Conservation (phyloP, 2,113 vertebrate genomes). For the Pycnonotus jocosus region DNA sequence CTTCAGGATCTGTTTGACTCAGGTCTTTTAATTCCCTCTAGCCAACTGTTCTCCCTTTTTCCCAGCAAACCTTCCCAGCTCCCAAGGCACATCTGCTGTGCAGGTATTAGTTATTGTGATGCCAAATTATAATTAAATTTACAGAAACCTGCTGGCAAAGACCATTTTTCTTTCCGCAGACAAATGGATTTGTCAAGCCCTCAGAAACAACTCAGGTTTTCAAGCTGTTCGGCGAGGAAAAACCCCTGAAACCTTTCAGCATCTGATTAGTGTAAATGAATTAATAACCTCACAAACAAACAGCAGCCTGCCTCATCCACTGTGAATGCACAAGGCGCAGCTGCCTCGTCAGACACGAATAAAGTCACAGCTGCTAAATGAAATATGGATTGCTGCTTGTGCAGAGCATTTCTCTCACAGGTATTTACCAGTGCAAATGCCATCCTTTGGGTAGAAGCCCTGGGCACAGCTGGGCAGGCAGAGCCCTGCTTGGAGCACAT, state of each 20-base stretch:
- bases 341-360: not conserved
- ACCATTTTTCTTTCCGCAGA: not conserved
- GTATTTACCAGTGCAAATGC: slow-evolving; percentile 79
- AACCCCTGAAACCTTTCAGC: not conserved
- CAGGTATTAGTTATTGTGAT: slow-evolving; percentile 5
- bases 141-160: slow-evolving; percentile 31
- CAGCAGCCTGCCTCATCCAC: not conserved
- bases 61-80: not conserved
- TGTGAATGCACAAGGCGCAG: not conserved
- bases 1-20: not conserved
- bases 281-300: slow-evolving; percentile 32
- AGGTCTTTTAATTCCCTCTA: not conserved
- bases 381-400: not conserved
- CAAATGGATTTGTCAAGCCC: slow-evolving; percentile 50
- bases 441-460: slow-evolving; percentile 75
- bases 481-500: slow-evolving; percentile 70
- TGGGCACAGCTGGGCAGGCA: slow-evolving; percentile 78
- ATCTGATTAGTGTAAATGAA: slow-evolving; percentile 40
- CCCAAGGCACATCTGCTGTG: not conserved
- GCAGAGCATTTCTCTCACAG: not conserved
- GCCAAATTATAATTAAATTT: slow-evolving; percentile 26
- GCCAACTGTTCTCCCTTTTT: not conserved
- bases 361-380: not conserved
- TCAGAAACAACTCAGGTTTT: slow-evolving; percentile 10
- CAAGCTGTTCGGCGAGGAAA: not conserved